These are phyloP conservation scores for Phyllostomus hastatus DNA, from an alignment of 2,113 vertebrate species.

Conservation along the genomic window DNA sequence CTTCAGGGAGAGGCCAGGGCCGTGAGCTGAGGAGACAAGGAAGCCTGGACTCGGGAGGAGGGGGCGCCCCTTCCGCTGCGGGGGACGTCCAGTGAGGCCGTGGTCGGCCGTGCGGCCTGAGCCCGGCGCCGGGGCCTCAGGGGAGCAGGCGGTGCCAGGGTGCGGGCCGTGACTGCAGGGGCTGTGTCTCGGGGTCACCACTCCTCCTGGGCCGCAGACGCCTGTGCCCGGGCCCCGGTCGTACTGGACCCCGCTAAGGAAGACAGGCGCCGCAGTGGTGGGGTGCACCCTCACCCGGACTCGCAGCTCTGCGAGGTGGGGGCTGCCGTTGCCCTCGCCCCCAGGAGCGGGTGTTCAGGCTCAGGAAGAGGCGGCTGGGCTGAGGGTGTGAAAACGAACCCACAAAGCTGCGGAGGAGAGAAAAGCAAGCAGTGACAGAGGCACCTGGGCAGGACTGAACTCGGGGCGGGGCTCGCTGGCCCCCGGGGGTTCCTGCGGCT, in stretches of 20 bases:
- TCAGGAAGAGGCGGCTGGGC: background rate
- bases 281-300: background rate
- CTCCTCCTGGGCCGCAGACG: background rate
- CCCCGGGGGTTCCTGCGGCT: background rate
- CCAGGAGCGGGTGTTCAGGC: background rate
- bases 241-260: background rate
- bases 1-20: background rate
- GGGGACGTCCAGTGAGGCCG: rapidly evolving
- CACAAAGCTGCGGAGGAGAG: background rate
- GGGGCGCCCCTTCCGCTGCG: too few relatives aligned
- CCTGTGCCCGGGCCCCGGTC: rapidly evolving
- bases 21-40: rapidly evolving
- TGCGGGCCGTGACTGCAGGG: background rate
- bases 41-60: background rate
- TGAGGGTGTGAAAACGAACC: too few relatives aligned
- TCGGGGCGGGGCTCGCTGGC: rapidly evolving
- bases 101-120: background rate
- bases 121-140: rapidly evolving
- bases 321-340: background rate
- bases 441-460: background rate
- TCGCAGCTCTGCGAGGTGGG: rapidly evolving
- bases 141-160: background rate
- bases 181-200: rapidly evolving
- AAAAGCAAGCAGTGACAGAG: too few relatives aligned
- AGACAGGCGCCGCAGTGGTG: rapidly evolving